Conservation (phyloP, 2,113 vertebrate species). For the Raja brachyura region DNA sequence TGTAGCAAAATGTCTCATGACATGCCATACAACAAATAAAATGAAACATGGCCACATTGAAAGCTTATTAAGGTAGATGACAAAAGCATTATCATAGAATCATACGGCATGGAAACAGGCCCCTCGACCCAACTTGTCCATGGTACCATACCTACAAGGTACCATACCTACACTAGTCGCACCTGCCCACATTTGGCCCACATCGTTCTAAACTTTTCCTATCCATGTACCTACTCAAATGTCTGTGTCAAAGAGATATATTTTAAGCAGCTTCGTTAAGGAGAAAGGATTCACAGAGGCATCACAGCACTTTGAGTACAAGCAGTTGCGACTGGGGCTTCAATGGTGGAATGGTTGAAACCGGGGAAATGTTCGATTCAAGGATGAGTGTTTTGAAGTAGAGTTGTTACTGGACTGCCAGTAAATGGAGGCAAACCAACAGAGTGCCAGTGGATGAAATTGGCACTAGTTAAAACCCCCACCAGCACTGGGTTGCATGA, state of each 20-base stretch:
- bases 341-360: not conserved
- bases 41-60: not conserved
- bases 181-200: too few relatives aligned
- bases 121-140: too few relatives aligned
- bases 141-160: too few relatives aligned
- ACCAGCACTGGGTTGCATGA: too few relatives aligned
- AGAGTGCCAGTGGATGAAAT: not conserved
- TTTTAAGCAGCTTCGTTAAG: not conserved
- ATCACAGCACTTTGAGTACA: not conserved
- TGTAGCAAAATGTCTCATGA: not conserved
- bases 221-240: too few relatives aligned
- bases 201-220: too few relatives aligned
- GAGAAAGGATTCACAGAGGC: not conserved
- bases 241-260: not conserved
- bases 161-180: too few relatives aligned
- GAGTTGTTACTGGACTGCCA: not conserved
- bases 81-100: too few relatives aligned
- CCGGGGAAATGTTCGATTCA: not conserved
- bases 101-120: too few relatives aligned
- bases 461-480: too few relatives aligned
- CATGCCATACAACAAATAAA: not conserved
- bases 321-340: not conserved
- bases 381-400: not conserved
- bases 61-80: not conserved
- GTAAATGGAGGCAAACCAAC: too few relatives aligned